Evolutionary conservation across 2,888 invertebrate genomes (phyloP), one percentile per base, ranked within the genome.

Genomic region (Octodonta nipae): DNA sequence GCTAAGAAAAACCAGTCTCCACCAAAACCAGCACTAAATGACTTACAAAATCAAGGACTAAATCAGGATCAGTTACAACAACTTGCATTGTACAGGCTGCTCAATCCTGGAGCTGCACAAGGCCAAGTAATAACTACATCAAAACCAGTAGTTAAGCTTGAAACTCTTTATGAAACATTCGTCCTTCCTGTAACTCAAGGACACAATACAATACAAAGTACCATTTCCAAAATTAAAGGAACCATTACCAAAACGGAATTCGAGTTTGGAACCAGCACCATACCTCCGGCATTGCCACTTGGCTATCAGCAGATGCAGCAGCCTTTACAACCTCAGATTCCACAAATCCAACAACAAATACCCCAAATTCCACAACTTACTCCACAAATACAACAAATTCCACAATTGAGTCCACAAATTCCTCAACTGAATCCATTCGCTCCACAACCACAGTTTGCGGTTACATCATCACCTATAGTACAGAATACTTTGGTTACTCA

Each of bases 151-250:
- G 53, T 83, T 6, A 77, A 75, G 55, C 65, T 78, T 13, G 82
- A 85, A 54, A 86, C 86, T 0, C 58, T 86, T 7, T 86, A 78
- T 57, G 84, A 86, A 55, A 80, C 85, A 0, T 83, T 83, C 51
- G 74, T 86, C 0, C 75, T 87, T 35, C 86, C 86, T 1, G 63
- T 86, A 6, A 71, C 79, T 25, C 78, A 79, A 51, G 83, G 81
- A 3, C 75, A 73, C 32, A 78, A 71, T 44, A 86, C 85, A 0
- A 66, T 78, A 17, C 74, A 75, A 38, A 82, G 80, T 50, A 87
- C 86, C 1, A 70, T 87, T 15, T 83, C 84, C 0, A 73, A 84
- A 49, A 34, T 81, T 1, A 70, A 85, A 14, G 83, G 78, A 3
- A 83, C 83, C 0, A 68, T 83, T 1, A 82, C 81, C 2, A 78